Conservation (phyloP, 2,888 invertebrate species). For the Stictocephala bisonia region DNA sequence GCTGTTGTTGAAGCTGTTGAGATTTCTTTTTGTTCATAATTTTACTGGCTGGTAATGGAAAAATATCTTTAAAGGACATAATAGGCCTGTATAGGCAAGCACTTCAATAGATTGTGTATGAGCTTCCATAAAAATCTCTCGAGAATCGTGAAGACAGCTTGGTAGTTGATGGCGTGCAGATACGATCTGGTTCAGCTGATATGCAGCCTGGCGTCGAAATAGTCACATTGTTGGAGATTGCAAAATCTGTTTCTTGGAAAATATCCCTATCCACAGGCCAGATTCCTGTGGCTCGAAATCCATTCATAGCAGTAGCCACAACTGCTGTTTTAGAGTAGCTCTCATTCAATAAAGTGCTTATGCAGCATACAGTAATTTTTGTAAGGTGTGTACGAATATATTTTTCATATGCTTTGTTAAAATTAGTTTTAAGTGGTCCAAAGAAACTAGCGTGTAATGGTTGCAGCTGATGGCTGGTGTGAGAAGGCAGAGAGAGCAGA, state of each 20-base stretch:
- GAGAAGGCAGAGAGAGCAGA: conserved; percentile 56
- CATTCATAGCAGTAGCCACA: conserved; percentile 47
- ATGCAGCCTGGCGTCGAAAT: not conserved
- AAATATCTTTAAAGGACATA: too few species aligned
- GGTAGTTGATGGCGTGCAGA: too few species aligned
- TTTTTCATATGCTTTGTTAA: too few species aligned
- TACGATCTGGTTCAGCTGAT: too few species aligned
- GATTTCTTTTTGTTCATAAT: too few species aligned
- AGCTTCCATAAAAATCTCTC: too few species aligned
- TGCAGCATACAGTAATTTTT: conserved; percentile 52
- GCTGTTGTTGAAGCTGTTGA: too few species aligned
- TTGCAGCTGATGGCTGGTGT: conserved; percentile 58
- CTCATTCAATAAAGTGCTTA: conserved; percentile 50
- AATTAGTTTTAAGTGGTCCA: conserved; percentile 4
- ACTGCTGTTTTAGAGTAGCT: conserved; percentile 53
- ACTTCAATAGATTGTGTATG: too few species aligned
- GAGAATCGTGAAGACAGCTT: too few species aligned
- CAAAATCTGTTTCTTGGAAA: not conserved
- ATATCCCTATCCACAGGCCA: conserved; percentile 48
- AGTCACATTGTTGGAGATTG: not conserved
- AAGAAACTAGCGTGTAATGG: conserved; percentile 58
- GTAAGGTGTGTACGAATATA: conserved; percentile 52
- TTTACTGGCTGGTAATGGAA: too few species aligned
- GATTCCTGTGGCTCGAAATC: conserved; percentile 49
- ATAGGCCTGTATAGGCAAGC: too few species aligned